Percentiles rank a stretch among this genome's conserved stretches.
Conservation (phyloP, 1,140 invertebrate genomes). For the Drosophila hydei region DNA sequence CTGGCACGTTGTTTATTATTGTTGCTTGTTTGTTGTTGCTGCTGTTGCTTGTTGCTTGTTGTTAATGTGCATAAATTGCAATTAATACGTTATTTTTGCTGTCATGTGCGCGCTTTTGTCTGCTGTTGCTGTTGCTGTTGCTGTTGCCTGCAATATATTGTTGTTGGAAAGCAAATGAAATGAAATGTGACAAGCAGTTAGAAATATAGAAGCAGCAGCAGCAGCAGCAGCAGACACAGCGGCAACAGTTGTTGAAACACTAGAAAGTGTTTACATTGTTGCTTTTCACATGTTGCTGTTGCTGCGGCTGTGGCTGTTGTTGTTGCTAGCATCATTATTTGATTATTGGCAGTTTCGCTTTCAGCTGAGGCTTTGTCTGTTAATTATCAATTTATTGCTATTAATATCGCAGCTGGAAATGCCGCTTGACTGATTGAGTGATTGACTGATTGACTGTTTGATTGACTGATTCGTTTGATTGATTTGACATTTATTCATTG, state of each 20-base stretch:
- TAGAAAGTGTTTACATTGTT: slow-evolving; percentile 50
- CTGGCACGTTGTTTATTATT: slow-evolving; percentile 15
- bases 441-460: neutral
- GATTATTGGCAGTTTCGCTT: slow-evolving; percentile 48
- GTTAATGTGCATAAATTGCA: slow-evolving; percentile 44
- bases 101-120: slow-evolving; percentile 23
- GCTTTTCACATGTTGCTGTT: slow-evolving; percentile 25
- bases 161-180: slow-evolving; percentile 47
- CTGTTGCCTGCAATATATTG: slow-evolving; percentile 42
- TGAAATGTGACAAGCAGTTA: slow-evolving; percentile 29
- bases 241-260: slow-evolving; percentile 26
- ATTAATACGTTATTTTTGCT: slow-evolving; percentile 32
- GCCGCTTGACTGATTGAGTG: slow-evolving; percentile 20
- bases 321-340: slow-evolving; percentile 39
- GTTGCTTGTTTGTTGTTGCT: slow-evolving; percentile 34
- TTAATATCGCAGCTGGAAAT: slow-evolving; percentile 27
- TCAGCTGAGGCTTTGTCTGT: slow-evolving; percentile 27
- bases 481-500: slow-evolving; percentile 26
- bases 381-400: slow-evolving; percentile 45
- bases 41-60: slow-evolving; percentile 29
- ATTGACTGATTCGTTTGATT: slow-evolving; percentile 34
- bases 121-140: slow-evolving; percentile 24
- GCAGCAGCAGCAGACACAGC: neutral
- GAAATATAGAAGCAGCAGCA: neutral
- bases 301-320: slow-evolving; percentile 4